Conservation (phyloP, 1,140 invertebrate genomes). For the Zaprionus tsacasi region DNA sequence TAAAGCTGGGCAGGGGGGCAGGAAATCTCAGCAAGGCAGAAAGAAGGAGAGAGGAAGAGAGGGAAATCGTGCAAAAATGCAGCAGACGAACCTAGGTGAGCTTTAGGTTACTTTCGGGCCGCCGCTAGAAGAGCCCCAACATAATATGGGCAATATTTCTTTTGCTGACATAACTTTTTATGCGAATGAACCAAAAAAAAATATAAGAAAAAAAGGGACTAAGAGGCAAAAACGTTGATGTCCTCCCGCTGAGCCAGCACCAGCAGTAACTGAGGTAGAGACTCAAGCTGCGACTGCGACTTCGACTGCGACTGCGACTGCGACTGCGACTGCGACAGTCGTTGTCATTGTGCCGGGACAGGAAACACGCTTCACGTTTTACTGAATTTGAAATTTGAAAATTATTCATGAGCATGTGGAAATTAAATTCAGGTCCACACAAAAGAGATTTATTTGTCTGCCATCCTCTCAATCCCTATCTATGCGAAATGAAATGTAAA, state of each 20-base stretch:
- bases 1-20: constrained; percentile 20
- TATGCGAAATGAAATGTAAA: constrained; percentile 70
- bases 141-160: constrained; percentile 77
- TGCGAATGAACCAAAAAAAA: constrained; percentile 60
- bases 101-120: constrained; percentile 27
- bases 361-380: constrained; percentile 81
- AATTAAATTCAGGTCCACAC: constrained; percentile 82
- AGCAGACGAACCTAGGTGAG: constrained; percentile 35
- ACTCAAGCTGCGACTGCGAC: constrained; percentile 1
- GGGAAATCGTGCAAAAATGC: constrained; percentile 3
- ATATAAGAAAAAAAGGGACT: constrained; percentile 38
- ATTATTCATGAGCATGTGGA: constrained; percentile 83
- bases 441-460: constrained; percentile 80
- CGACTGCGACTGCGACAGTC: constrained; percentile 28
- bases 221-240: constrained; percentile 38
- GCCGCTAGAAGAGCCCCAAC: constrained; percentile 19
- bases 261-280: neutral
- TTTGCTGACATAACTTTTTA: constrained; percentile 79
- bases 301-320: constrained; percentile 20
- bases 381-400: constrained; percentile 82
- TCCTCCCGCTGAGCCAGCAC: constrained; percentile 28
- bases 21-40: constrained; percentile 36
- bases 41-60: neutral
- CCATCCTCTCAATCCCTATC: constrained; percentile 50
- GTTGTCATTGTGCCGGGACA: constrained; percentile 39